Evolutionary conservation across 2,888 invertebrate species (phyloP), one percentile per base, ranked within the genome.

Genomic region (Microdon myrmicae): DNA sequence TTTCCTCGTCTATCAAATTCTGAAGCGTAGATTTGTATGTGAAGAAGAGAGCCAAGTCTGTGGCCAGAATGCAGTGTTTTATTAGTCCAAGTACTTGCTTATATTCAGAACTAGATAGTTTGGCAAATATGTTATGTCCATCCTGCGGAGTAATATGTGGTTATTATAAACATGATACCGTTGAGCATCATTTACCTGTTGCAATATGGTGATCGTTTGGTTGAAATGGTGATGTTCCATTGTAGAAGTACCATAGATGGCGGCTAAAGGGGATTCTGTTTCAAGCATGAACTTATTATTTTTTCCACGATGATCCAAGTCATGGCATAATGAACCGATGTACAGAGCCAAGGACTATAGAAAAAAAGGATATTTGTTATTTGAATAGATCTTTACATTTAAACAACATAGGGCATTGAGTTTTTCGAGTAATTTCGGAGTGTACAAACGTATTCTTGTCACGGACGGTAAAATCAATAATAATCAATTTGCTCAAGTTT

Each of bases 161-260:
- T 5, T 4, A n/a, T n/a, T n/a, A n/a, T 13, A 22, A 20, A 20
- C 13, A 5, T 22, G 8, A 3, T 4, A 8, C 2, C 3, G 8
- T 19, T 7, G 3, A 20, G 4, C 6, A 3, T 3, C 10, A 23
- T 22, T 26, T 72, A 87, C 88, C 83, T 88, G 88, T 75, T 92
- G 92, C 9, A 93, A 80, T 68, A 93, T 92, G 8, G 90, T 89
- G 17, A 92, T 90, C 0, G 92, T 92, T 74, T 92, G 92, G 74
- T 93, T 92, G 75, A 92, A 93, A 76, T 93, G 92, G 74, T 93
- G 92, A 73, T 93, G 91, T 74, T 93, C 93, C 83, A 92, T 85
- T 0, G 92, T 91, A 0, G 91, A 91, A 0, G 92, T 93, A 20
- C 90, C 87, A 76, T 93, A 93, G 76, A 94, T 90, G 16, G 89